phyloP scores from a whole-genome alignment of 1,140 invertebrate genomes.

The Gerris buenoi region DNA sequence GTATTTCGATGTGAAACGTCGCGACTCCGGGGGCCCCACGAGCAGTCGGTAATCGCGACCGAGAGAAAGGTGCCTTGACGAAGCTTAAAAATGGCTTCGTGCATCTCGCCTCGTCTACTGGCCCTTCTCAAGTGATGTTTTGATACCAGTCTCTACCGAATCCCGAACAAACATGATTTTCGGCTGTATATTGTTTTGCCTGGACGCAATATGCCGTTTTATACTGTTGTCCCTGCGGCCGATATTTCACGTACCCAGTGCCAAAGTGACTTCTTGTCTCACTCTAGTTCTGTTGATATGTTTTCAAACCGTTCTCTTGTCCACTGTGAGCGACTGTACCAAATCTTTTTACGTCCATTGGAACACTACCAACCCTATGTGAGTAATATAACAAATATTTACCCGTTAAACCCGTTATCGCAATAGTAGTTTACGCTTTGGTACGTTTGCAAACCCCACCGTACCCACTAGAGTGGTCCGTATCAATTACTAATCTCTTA shows the following conservation, averaged over 20 bases:
- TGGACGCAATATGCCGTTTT: constrained; percentile 14
- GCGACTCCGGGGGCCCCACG: background rate
- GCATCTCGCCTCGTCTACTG: constrained; percentile 5
- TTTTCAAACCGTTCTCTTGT: constrained; percentile 59
- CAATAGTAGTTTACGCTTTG: too few relatives aligned
- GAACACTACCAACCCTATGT: constrained; percentile 71
- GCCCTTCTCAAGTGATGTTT: constrained; percentile 4
- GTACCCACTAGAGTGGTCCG: too few relatives aligned
- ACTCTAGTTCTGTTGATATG: constrained; percentile 55
- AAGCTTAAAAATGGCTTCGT: constrained; percentile 19
- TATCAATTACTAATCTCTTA: too few relatives aligned
- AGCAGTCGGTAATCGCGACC: background rate
- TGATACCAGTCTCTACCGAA: constrained; percentile 4
- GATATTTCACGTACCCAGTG: constrained; percentile 22
- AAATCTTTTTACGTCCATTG: constrained; percentile 72
- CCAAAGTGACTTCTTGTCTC: constrained; percentile 39
- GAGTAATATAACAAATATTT: constrained; percentile 29
- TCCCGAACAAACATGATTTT: constrained; percentile 17
- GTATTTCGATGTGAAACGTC: background rate
- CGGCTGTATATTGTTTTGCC: constrained; percentile 16
- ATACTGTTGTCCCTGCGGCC: constrained; percentile 16
- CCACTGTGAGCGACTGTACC: constrained; percentile 56
- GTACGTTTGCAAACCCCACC: too few relatives aligned
- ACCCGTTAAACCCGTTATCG: background rate
- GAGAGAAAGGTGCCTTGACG: constrained; percentile 8